Conservation (phyloP, 2,888 invertebrate genomes). For the Thysanoteuthis rhombus region DNA sequence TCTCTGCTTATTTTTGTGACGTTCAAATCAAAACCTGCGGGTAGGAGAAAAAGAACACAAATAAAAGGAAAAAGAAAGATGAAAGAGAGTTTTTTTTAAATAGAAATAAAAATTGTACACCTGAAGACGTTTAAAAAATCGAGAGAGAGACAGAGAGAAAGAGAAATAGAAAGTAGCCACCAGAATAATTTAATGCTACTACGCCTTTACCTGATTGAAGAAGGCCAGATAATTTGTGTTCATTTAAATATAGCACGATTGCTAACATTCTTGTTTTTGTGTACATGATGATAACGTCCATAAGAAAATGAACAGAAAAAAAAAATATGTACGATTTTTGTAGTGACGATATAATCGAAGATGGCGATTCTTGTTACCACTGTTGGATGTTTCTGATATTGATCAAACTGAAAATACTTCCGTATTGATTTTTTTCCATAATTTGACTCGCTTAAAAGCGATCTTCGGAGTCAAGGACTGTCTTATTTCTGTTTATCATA, state of each 20-base stretch:
- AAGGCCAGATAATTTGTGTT: not conserved
- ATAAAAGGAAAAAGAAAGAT: not conserved
- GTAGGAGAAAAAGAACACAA: not conserved
- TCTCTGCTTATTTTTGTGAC: not conserved
- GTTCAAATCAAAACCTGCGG: not conserved
- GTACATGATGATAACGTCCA: not conserved
- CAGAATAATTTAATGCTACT: not conserved
- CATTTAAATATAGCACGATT: not conserved
- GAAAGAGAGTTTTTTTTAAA: not conserved
- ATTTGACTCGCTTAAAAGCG: too few species aligned
- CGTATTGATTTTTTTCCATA: too few species aligned
- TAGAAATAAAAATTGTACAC: not conserved
- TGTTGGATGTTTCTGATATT: not conserved
- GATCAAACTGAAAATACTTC: not conserved
- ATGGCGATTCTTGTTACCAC: not conserved
- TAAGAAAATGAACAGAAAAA: not conserved
- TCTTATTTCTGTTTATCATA: too few species aligned
- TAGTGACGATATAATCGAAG: not conserved
- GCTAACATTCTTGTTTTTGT: not conserved
- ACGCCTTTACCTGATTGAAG: not conserved
- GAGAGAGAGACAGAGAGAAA: not conserved
- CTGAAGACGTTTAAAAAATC: not conserved
- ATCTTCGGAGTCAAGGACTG: too few species aligned
- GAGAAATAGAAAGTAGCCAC: not conserved
- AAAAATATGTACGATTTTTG: not conserved